A percentile compares a stretch with the other conserved stretches of the same genome.
phyloP scores from a whole-genome alignment of 2,888 invertebrate species.

The Macrophya alboannulata region DNA sequence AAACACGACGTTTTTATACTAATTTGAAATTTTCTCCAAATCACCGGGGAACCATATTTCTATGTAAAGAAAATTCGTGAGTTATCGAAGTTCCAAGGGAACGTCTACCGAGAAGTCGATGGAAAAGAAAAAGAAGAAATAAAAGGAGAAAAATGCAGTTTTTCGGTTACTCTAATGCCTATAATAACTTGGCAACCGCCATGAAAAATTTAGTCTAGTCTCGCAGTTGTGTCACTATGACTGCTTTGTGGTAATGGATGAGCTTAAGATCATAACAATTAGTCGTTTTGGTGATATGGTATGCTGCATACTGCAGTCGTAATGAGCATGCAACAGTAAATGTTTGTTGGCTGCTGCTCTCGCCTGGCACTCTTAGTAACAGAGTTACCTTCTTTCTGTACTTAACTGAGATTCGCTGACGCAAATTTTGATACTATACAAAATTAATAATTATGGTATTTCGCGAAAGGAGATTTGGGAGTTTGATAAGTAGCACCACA shows the following conservation, averaged over 20 bases:
- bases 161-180: background rate
- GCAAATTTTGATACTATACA: background rate
- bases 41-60: background rate
- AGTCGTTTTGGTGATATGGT: background rate
- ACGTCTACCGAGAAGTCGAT: background rate
- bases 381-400: background rate
- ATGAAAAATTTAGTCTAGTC: background rate
- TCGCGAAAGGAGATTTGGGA: background rate
- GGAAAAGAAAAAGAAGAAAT: background rate
- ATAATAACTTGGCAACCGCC: background rate
- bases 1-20: background rate
- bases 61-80: background rate
- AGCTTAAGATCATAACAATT: background rate
- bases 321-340: background rate
- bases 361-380: background rate
- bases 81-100: background rate
- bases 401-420: background rate
- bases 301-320: conserved; percentile 1
- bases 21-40: background rate
- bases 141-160: background rate
- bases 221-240: background rate
- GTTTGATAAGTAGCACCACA: background rate
- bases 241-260: background rate
- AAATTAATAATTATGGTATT: background rate
- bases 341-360: background rate